phyloP scores from a whole-genome alignment of 2,113 vertebrate species.

The Oplegnathus fasciatus region DNA sequence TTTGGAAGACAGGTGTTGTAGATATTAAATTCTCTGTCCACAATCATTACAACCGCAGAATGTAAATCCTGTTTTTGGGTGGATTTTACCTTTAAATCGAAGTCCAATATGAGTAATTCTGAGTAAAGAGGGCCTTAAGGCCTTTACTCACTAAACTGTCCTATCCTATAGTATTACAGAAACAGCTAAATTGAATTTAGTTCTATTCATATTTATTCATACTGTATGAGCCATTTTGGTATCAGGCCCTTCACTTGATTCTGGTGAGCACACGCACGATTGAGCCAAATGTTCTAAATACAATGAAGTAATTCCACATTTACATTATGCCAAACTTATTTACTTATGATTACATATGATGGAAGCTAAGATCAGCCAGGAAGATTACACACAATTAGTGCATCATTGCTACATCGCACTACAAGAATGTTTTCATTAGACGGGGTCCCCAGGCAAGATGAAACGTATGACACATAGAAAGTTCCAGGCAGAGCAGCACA shows the following conservation, averaged over 20 bases:
- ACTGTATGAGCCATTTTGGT: conserved; percentile 13
- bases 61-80: conserved; percentile 15
- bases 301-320: conserved; percentile 26
- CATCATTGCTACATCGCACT: conserved; percentile 27
- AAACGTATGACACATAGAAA: conserved; percentile 27
- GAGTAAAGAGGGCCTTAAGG: background rate
- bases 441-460: conserved; percentile 8
- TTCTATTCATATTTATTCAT: background rate
- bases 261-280: conserved; percentile 11
- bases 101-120: background rate
- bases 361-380: conserved; percentile 17
- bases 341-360: conserved; percentile 45
- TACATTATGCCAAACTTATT: conserved; percentile 18
- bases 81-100: background rate
- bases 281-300: conserved; percentile 1
- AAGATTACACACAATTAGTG: conserved; percentile 55
- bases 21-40: conserved; percentile 13
- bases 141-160: background rate
- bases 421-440: conserved; percentile 48
- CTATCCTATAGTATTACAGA: background rate
- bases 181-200: conserved; percentile 10
- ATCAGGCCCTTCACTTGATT: background rate
- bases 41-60: conserved; percentile 9
- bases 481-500: conserved; percentile 9
- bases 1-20: conserved; percentile 1